These are phyloP conservation scores for Apis florea DNA, from an alignment of 1,140 invertebrate species.

Conservation along the genomic window DNA sequence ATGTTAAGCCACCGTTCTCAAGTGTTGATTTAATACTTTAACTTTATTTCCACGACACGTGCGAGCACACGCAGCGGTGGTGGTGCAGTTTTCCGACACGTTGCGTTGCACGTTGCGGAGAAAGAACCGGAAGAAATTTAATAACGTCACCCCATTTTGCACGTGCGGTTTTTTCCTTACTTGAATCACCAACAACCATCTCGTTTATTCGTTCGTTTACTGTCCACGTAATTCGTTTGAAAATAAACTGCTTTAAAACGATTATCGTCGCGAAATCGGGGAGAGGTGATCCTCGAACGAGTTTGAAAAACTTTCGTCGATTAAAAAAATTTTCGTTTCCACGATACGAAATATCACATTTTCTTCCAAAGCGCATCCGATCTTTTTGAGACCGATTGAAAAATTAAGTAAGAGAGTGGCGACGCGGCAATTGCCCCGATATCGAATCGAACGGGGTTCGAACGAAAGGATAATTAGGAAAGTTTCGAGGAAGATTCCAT, in stretches of 20 bases:
- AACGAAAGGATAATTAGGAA: slow-evolving; percentile 28
- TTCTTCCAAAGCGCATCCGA: too few species aligned
- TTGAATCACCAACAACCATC: background rate
- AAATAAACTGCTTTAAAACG: too few species aligned
- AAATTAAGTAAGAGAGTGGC: background rate
- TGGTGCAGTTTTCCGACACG: background rate
- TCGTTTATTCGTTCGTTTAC: background rate
- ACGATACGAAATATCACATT: too few species aligned
- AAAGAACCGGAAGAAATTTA: slow-evolving; percentile 24
- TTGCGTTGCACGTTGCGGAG: background rate
- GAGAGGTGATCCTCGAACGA: too few species aligned
- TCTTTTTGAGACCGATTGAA: too few species aligned
- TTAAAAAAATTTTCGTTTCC: too few species aligned
- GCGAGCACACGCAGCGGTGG: background rate
- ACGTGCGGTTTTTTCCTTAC: slow-evolving; percentile 16
- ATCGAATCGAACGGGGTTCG: background rate
- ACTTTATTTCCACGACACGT: background rate
- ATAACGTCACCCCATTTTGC: slow-evolving; percentile 10
- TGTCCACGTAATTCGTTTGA: too few species aligned
- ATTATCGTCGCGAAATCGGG: too few species aligned
- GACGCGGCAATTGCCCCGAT: too few species aligned
- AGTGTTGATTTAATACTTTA: slow-evolving; percentile 3
- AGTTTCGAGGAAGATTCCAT: background rate
- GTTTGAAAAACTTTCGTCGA: too few species aligned
- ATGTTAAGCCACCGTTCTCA: background rate